A percentile compares a stretch with the other conserved stretches of the same genome.
These are phyloP conservation scores for Microctonus brassicae DNA, from an alignment of 2,888 invertebrate genomes.

Conservation along the genomic window DNA sequence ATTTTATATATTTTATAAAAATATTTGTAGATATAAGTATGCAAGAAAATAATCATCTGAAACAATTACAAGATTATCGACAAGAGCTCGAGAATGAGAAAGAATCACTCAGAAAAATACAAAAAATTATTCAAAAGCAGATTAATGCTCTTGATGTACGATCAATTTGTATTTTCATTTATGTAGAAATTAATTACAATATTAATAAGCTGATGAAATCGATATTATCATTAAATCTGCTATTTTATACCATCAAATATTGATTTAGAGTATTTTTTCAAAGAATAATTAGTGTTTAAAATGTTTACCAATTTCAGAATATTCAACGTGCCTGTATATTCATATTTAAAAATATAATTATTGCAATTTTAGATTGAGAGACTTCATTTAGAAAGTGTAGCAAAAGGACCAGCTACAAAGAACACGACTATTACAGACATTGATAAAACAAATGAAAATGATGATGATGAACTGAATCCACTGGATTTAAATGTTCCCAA, in stretches of 20 bases:
- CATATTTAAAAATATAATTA: constrained; percentile 1
- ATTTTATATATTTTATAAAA: no score
- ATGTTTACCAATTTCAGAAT: no score
- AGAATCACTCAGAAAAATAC: constrained; percentile 51
- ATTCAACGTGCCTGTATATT: not conserved
- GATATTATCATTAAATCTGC: no score
- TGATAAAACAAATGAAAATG: not conserved
- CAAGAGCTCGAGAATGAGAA: constrained; percentile 57
- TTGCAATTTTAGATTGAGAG: constrained; percentile 57
- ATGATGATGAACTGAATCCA: constrained; percentile 30
- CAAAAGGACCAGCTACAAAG: not conserved
- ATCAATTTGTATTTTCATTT: not conserved
- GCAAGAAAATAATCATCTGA: constrained; percentile 44
- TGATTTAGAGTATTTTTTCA: not conserved
- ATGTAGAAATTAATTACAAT: no score
- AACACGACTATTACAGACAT: not conserved
- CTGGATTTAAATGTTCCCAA: constrained; percentile 50
- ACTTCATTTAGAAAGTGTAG: constrained; percentile 54
- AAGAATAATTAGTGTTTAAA: no score
- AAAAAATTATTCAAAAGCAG: constrained; percentile 59
- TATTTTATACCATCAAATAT: constrained; percentile 16
- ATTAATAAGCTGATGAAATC: no score
- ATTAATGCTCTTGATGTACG: constrained; percentile 59
- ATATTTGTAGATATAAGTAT: no score
- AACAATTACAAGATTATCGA: constrained; percentile 51